Base-by-base conservation (phyloP, 2,113 vertebrate species). In the Alligator sinensis region DNA sequence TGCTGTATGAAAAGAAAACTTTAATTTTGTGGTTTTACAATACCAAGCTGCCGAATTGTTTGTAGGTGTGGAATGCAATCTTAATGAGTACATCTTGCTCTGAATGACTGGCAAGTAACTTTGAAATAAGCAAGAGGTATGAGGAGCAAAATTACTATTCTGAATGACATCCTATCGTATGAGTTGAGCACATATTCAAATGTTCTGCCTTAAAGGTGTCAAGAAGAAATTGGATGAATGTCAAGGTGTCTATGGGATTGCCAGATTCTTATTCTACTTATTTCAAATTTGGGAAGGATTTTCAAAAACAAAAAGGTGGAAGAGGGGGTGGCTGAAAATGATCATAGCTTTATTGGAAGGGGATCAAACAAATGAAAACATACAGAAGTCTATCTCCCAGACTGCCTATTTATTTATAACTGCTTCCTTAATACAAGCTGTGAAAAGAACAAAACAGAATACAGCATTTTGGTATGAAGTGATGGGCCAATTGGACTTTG, bases 21-120 rank as follows among this genome's bases (percentile, higher is more conserved):
- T 91, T 91, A 84, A 64, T 66, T 94, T 22, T 94, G 66, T 90
- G 83, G 83, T 62, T 94, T 94, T 91, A n/a, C 90, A 80, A 80
- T 66, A 78, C 66, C 79, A 80, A 91, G 22, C 24, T 70, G 81
- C 92, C 88, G 84, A 78, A 93, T 84, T 80, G 84, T 86, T 95
- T 59, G 60, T 80, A 90, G 95, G 75, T 77, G 8, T 78, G 12
- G 59, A 25, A 79, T 93, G 55, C 57, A 91, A 94, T 86, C 85
- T 90, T 72, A 62, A 77, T 78, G 86, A 28, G 68, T 11, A 30
- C 27, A 75, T 88, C 47, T 89, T 2, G 0, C 34, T 75, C 62
- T 34, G 70, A 93, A 34, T 86, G 47, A 14, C 38, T 8, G 4
- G 59, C 72, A 70, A 16, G 0, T 34, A 80, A 76, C 89, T 70